Evolutionary conservation across 92 coral and sea anemone genomes (phyloP), one percentile per base, ranked within the genome.

Genomic region (Siderastrea radians): DNA sequence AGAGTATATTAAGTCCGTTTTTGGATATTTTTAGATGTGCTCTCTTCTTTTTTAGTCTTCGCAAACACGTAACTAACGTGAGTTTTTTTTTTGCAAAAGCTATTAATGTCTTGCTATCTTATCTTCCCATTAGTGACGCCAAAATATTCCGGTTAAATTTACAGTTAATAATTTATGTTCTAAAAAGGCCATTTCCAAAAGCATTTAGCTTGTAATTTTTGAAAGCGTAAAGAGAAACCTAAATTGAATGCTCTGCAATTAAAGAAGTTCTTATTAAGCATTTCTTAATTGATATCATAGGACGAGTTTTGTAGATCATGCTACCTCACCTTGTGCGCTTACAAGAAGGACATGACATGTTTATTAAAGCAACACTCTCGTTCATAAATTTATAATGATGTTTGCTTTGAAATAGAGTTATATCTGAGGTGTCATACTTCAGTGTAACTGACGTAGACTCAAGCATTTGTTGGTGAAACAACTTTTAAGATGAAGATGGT

Each of bases 301-400:
- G 38, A 26, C 38, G 38, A 26, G 38, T 26, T 26, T 26, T 26
- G 38, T 62, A 15, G 15, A 5, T 13, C 17, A 13, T 62, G 3
- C 11, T 62, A 15, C 13, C 6, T 64, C 65, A 60, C 65, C 45
- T 64, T 64, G 69, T 19, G n/a, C 9, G 69, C 45, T 6, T 10
- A 10, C 26, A n/a, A 8, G n/a, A 2, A 64, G 69, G 69, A 3
- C 44, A n/a, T 10, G 1, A 2, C 5, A 64, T 8, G 5, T n/a
- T 64, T 10, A 53, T 6, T n/a, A 64, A 6, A 38, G 26, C 12
- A 38, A 64, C 26, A 45, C 17, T 4, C 15, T 72, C 57, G 2
- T 72, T 70, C 38, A 72, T 72, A 11, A 48, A 72, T 72, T 43
- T 6, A 19, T 72, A 48, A 72, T 72, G 76, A 72, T 46, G 1